Conservation (phyloP, 2,888 invertebrate genomes). For the Dicycla oo region DNA sequence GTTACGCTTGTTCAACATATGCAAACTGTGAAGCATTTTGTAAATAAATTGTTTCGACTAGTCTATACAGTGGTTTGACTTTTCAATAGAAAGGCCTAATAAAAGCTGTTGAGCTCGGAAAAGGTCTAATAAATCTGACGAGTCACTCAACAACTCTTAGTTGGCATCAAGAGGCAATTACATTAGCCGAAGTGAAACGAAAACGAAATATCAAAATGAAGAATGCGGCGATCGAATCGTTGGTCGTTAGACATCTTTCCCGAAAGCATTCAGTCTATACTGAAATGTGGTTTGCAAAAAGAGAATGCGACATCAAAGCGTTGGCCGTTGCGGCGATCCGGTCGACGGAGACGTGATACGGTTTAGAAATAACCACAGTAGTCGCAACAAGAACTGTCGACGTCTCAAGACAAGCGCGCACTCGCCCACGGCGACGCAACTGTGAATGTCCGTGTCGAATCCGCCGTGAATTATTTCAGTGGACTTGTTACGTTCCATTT, state of each 20-base stretch:
- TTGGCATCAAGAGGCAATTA: constrained; percentile 62
- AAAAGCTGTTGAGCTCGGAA: constrained; percentile 30
- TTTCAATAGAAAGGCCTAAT: constrained; percentile 30
- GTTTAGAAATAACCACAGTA: constrained; percentile 85
- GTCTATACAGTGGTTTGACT: constrained; percentile 19
- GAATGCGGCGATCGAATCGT: constrained; percentile 68
- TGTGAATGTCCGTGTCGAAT: constrained; percentile 83
- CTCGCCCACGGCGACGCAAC: constrained; percentile 79
- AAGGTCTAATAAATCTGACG: constrained; percentile 53
- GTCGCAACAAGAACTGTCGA: constrained; percentile 76
- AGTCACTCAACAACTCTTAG: constrained; percentile 46
- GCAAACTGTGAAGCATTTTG: neutral
- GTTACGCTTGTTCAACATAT: constrained; percentile 18
- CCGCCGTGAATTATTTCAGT: constrained; percentile 86
- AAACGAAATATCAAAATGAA: constrained; percentile 73
- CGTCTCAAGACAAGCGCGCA: constrained; percentile 77
- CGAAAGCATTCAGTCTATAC: constrained; percentile 85
- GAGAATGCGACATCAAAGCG: constrained; percentile 89
- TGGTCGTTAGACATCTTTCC: constrained; percentile 81
- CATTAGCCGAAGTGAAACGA: constrained; percentile 60
- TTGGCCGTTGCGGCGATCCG: constrained; percentile 79
- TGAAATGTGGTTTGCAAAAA: constrained; percentile 89
- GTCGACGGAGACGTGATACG: constrained; percentile 85
- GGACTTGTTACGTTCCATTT: constrained; percentile 82
- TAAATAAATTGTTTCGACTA: neutral